Base-by-base conservation (phyloP, 2,113 vertebrate species). In the Circaetus gallicus region DNA sequence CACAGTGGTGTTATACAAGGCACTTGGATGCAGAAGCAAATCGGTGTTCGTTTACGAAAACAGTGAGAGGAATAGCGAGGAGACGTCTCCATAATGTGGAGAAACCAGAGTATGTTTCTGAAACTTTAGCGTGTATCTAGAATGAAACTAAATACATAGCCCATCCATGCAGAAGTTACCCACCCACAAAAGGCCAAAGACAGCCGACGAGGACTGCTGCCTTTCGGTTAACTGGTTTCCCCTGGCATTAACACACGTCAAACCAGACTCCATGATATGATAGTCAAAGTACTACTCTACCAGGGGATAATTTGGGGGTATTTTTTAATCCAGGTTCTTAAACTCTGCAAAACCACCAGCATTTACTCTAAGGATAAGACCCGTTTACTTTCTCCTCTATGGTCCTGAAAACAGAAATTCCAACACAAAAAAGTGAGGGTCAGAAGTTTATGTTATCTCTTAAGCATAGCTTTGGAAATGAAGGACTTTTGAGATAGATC, bases 251-350 rank as follows among this genome's bases (percentile, higher is more conserved):
- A 62, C 38, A n/a, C n/a, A 11, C 3, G 1, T 47, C 86, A 43
- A 13, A 25, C 1, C 42, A 78, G 18, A 61, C 6, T 11, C 3
- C 1, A 1, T 2, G n/a, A 53, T 16, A 13, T 10, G 45, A 17
- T 0, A 17, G 17, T 11, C 43, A n/a, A 66, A 65, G 13, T 36
- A 28, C 6, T 36, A 22, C 4, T 81, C 45, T 7, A 14, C 17
- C 16, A 24, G 16, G 17, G 21, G 6, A 58, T 38, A 4, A 45
- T 16, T 10, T 12, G 16, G 77, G 20, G 53, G 16, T 13, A 40
- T 47, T 82, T 91, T 32, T 71, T 25, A 45, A 67, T 13, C 19
- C 42, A 42, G 11, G 16, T 9, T 15, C 38, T 66, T 36, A n/a
- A 73, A 22, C 7, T 36, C 6, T 26, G 36, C 29, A 73, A 38